Evolutionary conservation across 2,113 vertebrate species (phyloP).

Genomic region (Corythaixoides concolor): DNA sequence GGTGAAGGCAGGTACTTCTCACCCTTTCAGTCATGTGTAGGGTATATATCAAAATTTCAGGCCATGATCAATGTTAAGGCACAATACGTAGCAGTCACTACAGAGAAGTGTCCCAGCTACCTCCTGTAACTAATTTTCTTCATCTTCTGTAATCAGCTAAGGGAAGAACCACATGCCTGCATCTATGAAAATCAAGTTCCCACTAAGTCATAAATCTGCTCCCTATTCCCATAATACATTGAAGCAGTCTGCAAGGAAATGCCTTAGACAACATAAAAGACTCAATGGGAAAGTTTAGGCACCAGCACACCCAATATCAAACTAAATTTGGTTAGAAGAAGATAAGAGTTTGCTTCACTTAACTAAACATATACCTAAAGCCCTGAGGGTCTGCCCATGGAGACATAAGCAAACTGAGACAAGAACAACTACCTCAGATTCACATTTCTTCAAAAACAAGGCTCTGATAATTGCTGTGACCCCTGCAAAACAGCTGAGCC

Average conservation of each 20-base stretch:
- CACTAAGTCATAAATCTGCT: constrained; percentile 6
- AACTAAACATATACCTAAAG: not conserved
- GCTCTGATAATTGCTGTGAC: not conserved
- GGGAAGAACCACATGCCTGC: not conserved
- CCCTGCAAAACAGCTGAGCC: not conserved
- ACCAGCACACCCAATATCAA: not conserved
- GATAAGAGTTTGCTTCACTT: not conserved
- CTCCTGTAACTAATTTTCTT: not conserved
- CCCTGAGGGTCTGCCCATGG: not conserved
- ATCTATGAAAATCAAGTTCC: not conserved
- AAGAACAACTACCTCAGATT: not conserved
- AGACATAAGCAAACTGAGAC: not conserved
- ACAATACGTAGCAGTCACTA: not conserved
- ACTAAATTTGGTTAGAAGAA: constrained; percentile 12
- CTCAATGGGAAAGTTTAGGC: not conserved
- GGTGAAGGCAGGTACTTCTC: not conserved
- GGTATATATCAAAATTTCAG: not conserved
- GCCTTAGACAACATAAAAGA: not conserved
- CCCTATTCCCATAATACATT: not conserved
- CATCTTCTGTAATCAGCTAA: not conserved
- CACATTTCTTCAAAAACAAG: not conserved
- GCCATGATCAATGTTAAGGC: not conserved
- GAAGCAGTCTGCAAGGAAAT: not conserved
- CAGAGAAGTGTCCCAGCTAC: not conserved
- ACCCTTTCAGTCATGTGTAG: not conserved